Evolutionary conservation across 1,140 invertebrate genomes (phyloP), one percentile per base, ranked within the genome.

Genomic region (Hyles euphorbiae): DNA sequence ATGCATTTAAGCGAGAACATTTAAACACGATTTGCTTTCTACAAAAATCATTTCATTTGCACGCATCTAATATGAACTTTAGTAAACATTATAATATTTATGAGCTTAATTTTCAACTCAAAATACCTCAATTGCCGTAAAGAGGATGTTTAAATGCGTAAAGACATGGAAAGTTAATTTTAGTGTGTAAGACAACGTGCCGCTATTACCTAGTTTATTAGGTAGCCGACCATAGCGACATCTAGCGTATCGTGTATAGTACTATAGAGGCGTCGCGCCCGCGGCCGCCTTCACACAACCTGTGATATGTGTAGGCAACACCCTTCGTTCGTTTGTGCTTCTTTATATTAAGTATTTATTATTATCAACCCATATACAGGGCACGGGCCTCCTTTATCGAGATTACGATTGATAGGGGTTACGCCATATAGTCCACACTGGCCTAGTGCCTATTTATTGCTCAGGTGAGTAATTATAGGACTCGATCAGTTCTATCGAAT

Each of bases 221-320:
- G 55, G 55, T 62, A 67, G 62, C 61, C 60, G 67, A 72, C 67
- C 63, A 68, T 66, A 57, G 58, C 58, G 61, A 53, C 34, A 40
- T 63, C 56, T 72, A 72, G 62, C 65, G 61, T 64, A 63, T 66
- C 67, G 60, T 65, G 46, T 64, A 70, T 58, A 12, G 48, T 58
- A 50, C 49, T 56, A 59, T 61, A 67, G 62, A 61, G 59, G 58
- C 66, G 63, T 70, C 53, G 52, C 50, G 61, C 49, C 58, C 55
- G 56, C 22, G 22, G 22, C 22, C 22, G 22, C 22, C 22, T 22
- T 22, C 22, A 75, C 52, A 56, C 69, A 75, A 78, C 76, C 78
- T 81, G 78, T 81, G 78, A 81, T 81, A 81, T 74, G 66, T 71
- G 70, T 71, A 77, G 74, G 62, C 65, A 73, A 70, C 76, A 61